Percentiles rank a stretch among this genome's conserved stretches.
phyloP scores from a whole-genome alignment of 2,113 vertebrate species.

The Geothlypis trichas region DNA sequence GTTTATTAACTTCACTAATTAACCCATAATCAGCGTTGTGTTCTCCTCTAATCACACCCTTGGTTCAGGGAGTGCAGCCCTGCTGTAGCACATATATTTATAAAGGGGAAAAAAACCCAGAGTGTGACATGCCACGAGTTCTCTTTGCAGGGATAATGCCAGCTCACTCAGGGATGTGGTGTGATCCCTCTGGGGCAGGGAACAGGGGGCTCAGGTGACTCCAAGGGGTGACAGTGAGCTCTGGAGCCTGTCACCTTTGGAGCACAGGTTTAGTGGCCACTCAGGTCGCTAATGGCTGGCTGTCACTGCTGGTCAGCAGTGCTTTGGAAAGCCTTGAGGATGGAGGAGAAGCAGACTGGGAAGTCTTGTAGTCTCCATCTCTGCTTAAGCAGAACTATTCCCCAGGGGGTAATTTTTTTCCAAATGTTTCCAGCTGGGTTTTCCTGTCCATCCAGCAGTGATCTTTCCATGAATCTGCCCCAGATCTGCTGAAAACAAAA shows the following conservation, averaged over 20 bases:
- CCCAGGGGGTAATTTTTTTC: not conserved
- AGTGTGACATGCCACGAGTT: constrained; percentile 3
- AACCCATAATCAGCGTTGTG: constrained; percentile 66
- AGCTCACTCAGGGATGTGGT: not conserved
- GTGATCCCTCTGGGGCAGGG: constrained; percentile 31
- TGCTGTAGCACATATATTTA: constrained; percentile 56
- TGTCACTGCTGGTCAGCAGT: not conserved
- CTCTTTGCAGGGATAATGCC: constrained; percentile 3
- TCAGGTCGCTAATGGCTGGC: not conserved
- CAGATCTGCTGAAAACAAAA: not conserved
- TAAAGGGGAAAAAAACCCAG: not conserved
- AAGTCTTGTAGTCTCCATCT: not conserved
- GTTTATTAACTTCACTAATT: constrained; percentile 79
- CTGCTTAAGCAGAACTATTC: not conserved
- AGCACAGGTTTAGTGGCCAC: not conserved
- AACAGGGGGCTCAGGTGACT: not conserved
- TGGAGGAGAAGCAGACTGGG: not conserved
- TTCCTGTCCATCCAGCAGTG: not conserved
- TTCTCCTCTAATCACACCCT: constrained; percentile 70
- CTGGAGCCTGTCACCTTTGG: not conserved
- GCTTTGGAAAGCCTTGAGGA: not conserved
- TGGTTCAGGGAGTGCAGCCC: not conserved
- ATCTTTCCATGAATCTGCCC: not conserved
- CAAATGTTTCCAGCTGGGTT: not conserved
- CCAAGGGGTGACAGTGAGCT: not conserved